Conservation (phyloP, 1,140 invertebrate genomes). For the Cyclina sinensis region DNA sequence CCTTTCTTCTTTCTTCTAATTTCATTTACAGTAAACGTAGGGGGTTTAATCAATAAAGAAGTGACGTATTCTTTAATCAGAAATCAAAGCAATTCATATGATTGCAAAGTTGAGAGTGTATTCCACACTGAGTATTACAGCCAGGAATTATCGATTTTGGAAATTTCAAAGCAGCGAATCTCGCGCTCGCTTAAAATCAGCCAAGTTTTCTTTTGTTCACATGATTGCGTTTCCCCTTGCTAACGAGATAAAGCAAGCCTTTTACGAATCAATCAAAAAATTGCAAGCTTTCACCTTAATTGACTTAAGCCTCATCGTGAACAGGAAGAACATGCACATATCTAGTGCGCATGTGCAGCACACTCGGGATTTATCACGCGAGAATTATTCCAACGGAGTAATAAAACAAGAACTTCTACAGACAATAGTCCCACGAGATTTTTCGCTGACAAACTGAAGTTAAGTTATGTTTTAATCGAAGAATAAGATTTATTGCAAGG, state of each 20-base stretch:
- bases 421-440: too few relatives aligned
- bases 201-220: not conserved
- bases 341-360: too few relatives aligned
- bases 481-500: too few relatives aligned
- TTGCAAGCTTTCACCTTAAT: conserved; percentile 4
- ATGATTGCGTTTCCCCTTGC: not conserved
- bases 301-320: not conserved
- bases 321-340: too few relatives aligned
- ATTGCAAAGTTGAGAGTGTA: not conserved
- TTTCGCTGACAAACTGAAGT: too few relatives aligned
- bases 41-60: not conserved
- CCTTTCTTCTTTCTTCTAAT: not conserved
- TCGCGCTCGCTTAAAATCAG: not conserved
- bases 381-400: too few relatives aligned
- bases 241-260: conserved; percentile 6
- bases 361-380: too few relatives aligned
- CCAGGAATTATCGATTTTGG: not conserved
- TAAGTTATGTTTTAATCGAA: too few relatives aligned
- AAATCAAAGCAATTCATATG: conserved; percentile 19
- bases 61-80: not conserved
- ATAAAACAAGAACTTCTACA: too few relatives aligned
- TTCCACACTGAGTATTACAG: not conserved
- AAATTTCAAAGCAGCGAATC: not conserved
- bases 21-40: not conserved
- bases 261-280: not conserved